A percentile compares a stretch with the other conserved stretches of the same genome.
phyloP scores from a whole-genome alignment of 1,140 invertebrate species.

The Lycorma delicatula region DNA sequence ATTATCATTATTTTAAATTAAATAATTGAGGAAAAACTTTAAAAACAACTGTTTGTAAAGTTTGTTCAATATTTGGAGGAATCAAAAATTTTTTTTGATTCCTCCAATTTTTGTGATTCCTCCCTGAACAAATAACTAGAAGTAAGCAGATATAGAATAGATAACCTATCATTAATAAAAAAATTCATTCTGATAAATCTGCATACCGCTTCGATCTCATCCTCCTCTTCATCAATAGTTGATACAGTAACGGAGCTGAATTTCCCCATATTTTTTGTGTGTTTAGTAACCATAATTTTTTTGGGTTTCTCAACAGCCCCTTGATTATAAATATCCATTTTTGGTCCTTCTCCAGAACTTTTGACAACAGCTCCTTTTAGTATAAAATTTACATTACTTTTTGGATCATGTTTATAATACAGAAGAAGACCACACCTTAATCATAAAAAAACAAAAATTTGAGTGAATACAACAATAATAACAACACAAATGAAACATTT shows the following conservation, averaged over 20 bases:
- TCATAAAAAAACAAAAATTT: slow-evolving; percentile 2
- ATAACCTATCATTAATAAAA: no score
- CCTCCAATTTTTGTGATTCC: no score
- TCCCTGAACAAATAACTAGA: no score
- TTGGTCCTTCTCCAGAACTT: slow-evolving; percentile 62
- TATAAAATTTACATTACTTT: slow-evolving; percentile 75
- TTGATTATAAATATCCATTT: slow-evolving; percentile 73
- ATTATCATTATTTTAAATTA: no score
- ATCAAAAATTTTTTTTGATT: no score
- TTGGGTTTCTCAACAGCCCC: slow-evolving; percentile 68
- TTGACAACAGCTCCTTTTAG: slow-evolving; percentile 59
- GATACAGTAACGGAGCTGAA: slow-evolving; percentile 99
- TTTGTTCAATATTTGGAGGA: no score
- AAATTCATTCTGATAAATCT: slow-evolving; percentile 14
- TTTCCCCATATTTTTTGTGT: slow-evolving; percentile 99
- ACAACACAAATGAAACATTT: no score
- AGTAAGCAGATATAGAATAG: no score
- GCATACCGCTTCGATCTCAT: slow-evolving; percentile 81
- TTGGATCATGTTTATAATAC: slow-evolving; percentile 83
- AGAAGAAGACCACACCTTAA: slow-evolving; percentile 78
- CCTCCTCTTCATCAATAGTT: slow-evolving; percentile 89
- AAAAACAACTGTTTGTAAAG: no score
- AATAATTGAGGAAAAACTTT: no score
- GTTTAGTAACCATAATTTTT: slow-evolving; percentile 93
- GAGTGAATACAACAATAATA: no score